phyloP scores from a whole-genome alignment of 2,113 vertebrate species.

The Pampusana beccarii region DNA sequence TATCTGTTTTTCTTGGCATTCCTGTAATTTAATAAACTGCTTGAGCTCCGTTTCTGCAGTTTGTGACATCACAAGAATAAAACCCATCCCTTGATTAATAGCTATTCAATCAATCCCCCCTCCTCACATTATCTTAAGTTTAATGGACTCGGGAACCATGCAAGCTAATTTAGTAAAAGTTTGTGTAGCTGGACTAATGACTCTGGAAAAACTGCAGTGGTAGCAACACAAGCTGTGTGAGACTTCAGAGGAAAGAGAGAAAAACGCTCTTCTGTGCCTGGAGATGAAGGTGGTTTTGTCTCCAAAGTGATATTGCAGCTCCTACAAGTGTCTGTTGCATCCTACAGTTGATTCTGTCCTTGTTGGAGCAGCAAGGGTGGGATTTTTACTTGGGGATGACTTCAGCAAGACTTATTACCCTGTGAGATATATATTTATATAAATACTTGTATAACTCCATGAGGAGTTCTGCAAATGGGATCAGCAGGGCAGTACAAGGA shows the following conservation, averaged over 20 bases:
- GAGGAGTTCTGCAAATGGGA: not conserved
- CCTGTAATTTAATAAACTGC: slow-evolving; percentile 78
- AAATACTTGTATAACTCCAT: no score
- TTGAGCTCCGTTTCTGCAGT: slow-evolving; percentile 65
- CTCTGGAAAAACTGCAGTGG: not conserved
- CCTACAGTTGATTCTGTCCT: not conserved
- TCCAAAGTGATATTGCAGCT: not conserved
- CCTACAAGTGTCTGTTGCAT: not conserved
- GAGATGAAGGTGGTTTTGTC: not conserved
- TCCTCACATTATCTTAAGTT: slow-evolving; percentile 15
- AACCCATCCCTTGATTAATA: slow-evolving; percentile 71
- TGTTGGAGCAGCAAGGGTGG: not conserved
- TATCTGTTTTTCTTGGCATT: slow-evolving; percentile 77
- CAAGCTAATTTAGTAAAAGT: not conserved
- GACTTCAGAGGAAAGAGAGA: not conserved
- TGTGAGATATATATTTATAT: no score
- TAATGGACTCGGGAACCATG: not conserved
- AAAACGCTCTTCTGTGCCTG: fast-evolving
- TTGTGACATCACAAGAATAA: slow-evolving; percentile 69
- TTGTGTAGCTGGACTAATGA: not conserved
- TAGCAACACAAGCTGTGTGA: not conserved
- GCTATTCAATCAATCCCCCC: slow-evolving; percentile 19
- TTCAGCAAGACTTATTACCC: not conserved
- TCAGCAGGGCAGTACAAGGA: not conserved
- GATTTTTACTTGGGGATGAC: not conserved